phyloP scores from a whole-genome alignment of 92 coral and sea anemone species.

The Epizoanthus illoricatus region DNA sequence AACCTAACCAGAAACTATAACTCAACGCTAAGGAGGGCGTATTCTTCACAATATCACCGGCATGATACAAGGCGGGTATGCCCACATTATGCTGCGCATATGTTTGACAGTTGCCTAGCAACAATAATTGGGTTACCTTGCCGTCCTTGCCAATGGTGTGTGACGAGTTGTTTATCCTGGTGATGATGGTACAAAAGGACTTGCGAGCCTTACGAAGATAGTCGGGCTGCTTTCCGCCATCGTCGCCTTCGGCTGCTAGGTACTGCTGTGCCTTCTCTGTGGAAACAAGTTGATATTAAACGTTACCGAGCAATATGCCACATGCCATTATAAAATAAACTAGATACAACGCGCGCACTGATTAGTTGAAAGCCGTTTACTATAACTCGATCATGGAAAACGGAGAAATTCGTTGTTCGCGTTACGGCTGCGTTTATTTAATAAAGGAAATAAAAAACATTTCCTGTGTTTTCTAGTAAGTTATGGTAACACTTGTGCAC shows the following conservation, averaged over 20 bases:
- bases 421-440: too few species aligned
- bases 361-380: too few species aligned
- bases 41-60: background rate
- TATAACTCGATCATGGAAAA: too few species aligned
- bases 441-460: too few species aligned
- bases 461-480: too few species aligned
- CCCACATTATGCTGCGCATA: background rate
- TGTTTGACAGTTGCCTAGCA: background rate
- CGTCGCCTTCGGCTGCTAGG: conserved; percentile 79
- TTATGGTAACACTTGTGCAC: too few species aligned
- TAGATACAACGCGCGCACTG: too few species aligned
- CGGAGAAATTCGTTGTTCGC: too few species aligned
- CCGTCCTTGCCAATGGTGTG: conserved; percentile 99
- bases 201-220: conserved; percentile 71
- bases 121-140: conserved; percentile 63
- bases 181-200: conserved; percentile 81
- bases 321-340: too few species aligned
- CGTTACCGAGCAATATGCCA: background rate
- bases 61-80: background rate
- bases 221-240: conserved; percentile 46
- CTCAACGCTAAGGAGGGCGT: background rate
- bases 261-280: conserved; percentile 92
- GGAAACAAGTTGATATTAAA: background rate
- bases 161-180: conserved; percentile 93
- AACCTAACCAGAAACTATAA: too few species aligned